Conservation (phyloP, 2,113 vertebrate genomes). For the Engystomops pustulosus region DNA sequence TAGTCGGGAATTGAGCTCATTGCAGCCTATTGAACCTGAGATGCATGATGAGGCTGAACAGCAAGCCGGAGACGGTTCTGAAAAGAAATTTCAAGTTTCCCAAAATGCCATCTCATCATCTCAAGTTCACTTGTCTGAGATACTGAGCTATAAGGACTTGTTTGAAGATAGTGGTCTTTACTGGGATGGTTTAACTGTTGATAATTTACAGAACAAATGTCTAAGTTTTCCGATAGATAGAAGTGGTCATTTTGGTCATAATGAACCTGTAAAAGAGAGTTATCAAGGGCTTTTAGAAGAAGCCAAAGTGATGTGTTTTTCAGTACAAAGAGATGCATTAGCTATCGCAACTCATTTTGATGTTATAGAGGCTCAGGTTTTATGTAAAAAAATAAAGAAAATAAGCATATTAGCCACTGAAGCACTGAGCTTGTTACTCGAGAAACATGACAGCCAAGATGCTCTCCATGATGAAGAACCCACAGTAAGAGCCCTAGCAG, state of each 20-base stretch:
- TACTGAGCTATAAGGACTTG: constrained; percentile 69
- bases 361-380: constrained; percentile 71
- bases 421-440: constrained; percentile 68
- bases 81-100: constrained; percentile 62
- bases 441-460: constrained; percentile 70
- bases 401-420: constrained; percentile 73
- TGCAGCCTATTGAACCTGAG: constrained; percentile 62
- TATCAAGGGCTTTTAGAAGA: constrained; percentile 74
- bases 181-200: constrained; percentile 68
- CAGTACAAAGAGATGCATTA: constrained; percentile 71
- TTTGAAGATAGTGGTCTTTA: constrained; percentile 67
- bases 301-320: constrained; percentile 72
- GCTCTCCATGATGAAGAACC: constrained; percentile 70
- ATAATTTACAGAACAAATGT: constrained; percentile 67
- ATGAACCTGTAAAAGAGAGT: constrained; percentile 67
- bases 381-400: constrained; percentile 75
- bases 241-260: constrained; percentile 69
- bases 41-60: constrained; percentile 52
- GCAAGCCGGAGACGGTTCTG: constrained; percentile 35
- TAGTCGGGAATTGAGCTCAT: constrained; percentile 73
- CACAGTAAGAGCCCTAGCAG: constrained; percentile 70
- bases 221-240: constrained; percentile 65
- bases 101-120: constrained; percentile 62
- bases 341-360: constrained; percentile 65
- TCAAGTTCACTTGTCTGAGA: constrained; percentile 64